A percentile compares a stretch with the other conserved stretches of the same genome.
Conservation (phyloP, 2,888 invertebrate genomes). For the Biston stratarius region DNA sequence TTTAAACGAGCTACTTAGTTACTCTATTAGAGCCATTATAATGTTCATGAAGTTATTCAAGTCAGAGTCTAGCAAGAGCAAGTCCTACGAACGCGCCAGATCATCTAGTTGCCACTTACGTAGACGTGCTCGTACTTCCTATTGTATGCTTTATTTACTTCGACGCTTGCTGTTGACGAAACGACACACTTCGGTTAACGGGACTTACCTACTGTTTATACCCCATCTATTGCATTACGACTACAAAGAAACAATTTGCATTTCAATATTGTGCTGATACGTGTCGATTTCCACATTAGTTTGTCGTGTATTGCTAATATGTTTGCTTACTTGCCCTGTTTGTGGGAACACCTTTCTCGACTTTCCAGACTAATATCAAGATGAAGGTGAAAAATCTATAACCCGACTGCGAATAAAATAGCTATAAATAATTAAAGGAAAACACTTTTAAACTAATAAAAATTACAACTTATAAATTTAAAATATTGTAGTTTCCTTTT, state of each 20-base stretch:
- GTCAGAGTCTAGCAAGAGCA: not conserved
- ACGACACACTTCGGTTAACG: slow-evolving; percentile 64
- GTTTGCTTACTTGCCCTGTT: slow-evolving; percentile 23
- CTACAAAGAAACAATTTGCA: slow-evolving; percentile 65
- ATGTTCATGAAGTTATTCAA: not conserved
- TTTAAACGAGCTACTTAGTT: not conserved
- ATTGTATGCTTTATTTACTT: slow-evolving; percentile 52
- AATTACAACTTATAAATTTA: too few relatives aligned
- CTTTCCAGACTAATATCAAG: not conserved
- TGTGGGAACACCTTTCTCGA: slow-evolving; percentile 20
- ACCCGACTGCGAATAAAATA: too few relatives aligned
- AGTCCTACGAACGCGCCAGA: not conserved
- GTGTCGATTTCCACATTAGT: slow-evolving; percentile 33
- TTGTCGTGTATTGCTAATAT: slow-evolving; percentile 23
- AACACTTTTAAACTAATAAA: too few relatives aligned
- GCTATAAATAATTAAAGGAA: too few relatives aligned
- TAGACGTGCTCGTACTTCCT: slow-evolving; percentile 32
- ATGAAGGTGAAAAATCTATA: too few relatives aligned
- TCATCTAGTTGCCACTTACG: slow-evolving; percentile 9
- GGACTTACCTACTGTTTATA: slow-evolving; percentile 58
- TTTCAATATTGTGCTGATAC: slow-evolving; percentile 60
- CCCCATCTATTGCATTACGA: slow-evolving; percentile 57
- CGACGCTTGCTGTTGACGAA: slow-evolving; percentile 58
- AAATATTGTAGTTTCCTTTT: too few relatives aligned
- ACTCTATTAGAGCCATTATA: not conserved